Base-by-base conservation (phyloP, 2,797 vertebrate genomes). In the Alosa sapidissima region DNA sequence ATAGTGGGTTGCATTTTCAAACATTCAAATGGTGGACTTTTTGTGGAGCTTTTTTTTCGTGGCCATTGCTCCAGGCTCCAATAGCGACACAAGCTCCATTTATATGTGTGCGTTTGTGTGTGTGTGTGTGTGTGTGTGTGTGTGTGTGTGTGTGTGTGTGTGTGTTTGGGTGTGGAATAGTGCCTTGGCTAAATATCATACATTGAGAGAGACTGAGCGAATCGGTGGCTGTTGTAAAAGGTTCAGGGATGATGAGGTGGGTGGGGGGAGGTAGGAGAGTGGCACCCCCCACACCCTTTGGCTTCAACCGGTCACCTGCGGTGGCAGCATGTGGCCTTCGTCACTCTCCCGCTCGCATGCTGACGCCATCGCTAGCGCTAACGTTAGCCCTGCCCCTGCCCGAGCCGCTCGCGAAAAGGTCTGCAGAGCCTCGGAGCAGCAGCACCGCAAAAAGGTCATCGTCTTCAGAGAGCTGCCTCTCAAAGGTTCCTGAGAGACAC, bases 341-440 rank as follows among this genome's bases (percentile, higher is more conserved):
- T 65, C 62, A 28, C 33, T n/a, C 11, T 16, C 65, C 8, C n/a
- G 3, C 58, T 62, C 88, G 90, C 92, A 90, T 93, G 88, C 92
- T 89, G 87, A 49, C 85, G 81, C 89, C 52, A 54, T 14, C 52
- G 52, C 52, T 54, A 54, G 13, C 14, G 52, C 52, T 54, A 54
- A 54, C 14, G 52, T 16, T 55, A 4, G 16, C 54, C 54, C 54
- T 19, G 16, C 16, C 19, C 19, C 54, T 55, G 54, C 54, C 16
- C 28, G 2, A 33, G 41, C 91, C 91, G 88, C 41, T 83, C 19
- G 83, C 87, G 89, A 93, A 95, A 72, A 95, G 94, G 92, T 93
- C 92, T 91, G 86, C 90, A 92, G 89, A 92, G 93, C 91, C 90
- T 93, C 89, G 85, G 87, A 93, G 94, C 92, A 90, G 86, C 91